Evolutionary conservation across 2,888 invertebrate species (phyloP), one percentile per base, ranked within the genome.

Genomic region (Sympetrum striolatum): DNA sequence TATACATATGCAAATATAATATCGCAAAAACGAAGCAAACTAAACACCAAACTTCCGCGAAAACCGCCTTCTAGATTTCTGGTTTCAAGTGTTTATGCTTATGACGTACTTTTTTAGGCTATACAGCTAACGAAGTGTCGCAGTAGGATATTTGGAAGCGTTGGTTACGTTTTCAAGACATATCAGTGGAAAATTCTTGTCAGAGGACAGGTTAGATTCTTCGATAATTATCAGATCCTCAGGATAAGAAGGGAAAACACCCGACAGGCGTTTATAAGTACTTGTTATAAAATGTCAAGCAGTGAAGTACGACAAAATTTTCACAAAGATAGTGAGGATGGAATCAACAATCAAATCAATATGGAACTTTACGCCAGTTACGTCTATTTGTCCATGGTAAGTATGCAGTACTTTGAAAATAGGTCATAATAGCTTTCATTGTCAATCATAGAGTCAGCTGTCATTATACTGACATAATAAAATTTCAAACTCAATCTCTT

Each of bases 311-410:
- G 96, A 91, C 96, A 96, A 93, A 96, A 96, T 94, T 97, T 96
- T 92, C 95, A 96, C 91, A 93, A 94, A 91, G 96, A 96, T 91
- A 96, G 96, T 92, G 96, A 97, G 93, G 94, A 94, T 81, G 96
- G 95, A 60, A 94, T 96, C 79, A 97, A 97, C 93, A 95, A 95
- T 91, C 96, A 97, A 94, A 96, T 96, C 92, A 96, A 96, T 93
- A 94, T 96, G 95, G 97, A 97, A 94, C 93, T 97, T 22, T 95
- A 96, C 92, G 96, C 97, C 12, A 96, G 96, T 92, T 97, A 97
- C 93, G 96, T 96, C 90, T 97, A 97, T 93, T 93, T 97, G 93
- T 96, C 96, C 60, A 96, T 97, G 97, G 96, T 97, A 95, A 94
- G 94, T 93, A 90, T 58, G 18, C 1, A 25, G 25, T 25, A 73